Conservation (phyloP, 1,140 invertebrate species). For the Catajapyx aquilonaris region DNA sequence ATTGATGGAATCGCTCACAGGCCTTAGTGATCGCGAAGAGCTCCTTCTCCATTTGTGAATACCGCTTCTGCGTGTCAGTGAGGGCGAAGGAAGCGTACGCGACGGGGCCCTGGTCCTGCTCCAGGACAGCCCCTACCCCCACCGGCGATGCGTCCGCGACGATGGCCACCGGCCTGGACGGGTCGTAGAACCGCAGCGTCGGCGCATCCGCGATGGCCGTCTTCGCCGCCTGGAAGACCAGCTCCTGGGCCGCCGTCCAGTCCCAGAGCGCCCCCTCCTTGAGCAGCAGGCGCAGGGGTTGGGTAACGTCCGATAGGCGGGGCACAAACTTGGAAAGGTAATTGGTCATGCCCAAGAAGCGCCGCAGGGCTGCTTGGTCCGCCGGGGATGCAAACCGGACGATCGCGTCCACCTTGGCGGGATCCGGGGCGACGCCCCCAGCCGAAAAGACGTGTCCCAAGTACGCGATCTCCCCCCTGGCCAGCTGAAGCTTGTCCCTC, state of each 20-base stretch:
- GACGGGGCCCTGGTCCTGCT: constrained; percentile 20
- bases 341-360: constrained; percentile 18
- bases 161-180: constrained; percentile 11
- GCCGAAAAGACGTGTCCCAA: constrained; percentile 19
- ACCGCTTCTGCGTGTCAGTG: constrained; percentile 16
- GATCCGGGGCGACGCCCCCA: constrained; percentile 18
- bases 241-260: constrained; percentile 9
- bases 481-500: constrained; percentile 18
- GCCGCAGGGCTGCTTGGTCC: constrained; percentile 11
- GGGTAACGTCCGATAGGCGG: constrained; percentile 9
- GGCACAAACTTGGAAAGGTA: constrained; percentile 18
- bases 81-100: constrained; percentile 19
- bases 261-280: constrained; percentile 8
- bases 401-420: constrained; percentile 17
- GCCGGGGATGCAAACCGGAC: constrained; percentile 11
- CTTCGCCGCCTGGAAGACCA: constrained; percentile 11
- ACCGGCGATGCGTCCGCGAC: constrained; percentile 17
- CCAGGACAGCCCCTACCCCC: constrained; percentile 19
- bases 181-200: constrained; percentile 15
- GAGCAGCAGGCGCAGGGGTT: constrained; percentile 11
- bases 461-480: constrained; percentile 15
- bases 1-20: constrained; percentile 19
- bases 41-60: constrained; percentile 23
- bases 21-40: constrained; percentile 17
- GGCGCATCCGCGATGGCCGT: constrained; percentile 5